A percentile compares a stretch with the other conserved stretches of the same genome.
These are phyloP conservation scores for Discoglossus pictus DNA, from an alignment of 2,797 vertebrate species.

Conservation along the genomic window DNA sequence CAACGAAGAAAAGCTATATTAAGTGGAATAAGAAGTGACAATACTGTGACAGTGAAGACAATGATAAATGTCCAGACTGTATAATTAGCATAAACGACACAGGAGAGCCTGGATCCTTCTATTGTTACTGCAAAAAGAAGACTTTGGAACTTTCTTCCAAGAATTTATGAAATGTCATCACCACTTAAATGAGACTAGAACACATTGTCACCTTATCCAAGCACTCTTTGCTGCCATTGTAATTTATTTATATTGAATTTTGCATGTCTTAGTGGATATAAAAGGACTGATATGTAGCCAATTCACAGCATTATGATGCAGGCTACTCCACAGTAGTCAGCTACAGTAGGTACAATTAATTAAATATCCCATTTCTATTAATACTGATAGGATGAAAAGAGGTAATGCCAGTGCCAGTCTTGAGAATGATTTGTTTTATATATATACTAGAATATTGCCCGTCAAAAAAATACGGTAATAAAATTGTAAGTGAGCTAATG, in stretches of 20 bases:
- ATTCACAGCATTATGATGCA: background rate
- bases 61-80: conserved; percentile 24
- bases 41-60: conserved; percentile 22
- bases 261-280: conserved; percentile 5
- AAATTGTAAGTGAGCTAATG: no score
- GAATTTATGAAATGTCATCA: conserved; percentile 41
- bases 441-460: no score
- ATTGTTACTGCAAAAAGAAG: conserved; percentile 26
- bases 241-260: conserved; percentile 37
- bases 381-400: no score
- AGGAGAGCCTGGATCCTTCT: conserved; percentile 3
- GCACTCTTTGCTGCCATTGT: conserved; percentile 24
- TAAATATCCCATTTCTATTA: no score
- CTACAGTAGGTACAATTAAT: no score
- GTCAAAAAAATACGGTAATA: no score
- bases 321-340: background rate
- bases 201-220: conserved; percentile 25
- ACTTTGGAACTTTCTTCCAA: conserved; percentile 27
- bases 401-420: no score
- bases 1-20: conserved; percentile 40
- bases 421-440: no score
- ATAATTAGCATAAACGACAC: conserved; percentile 34
- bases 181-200: conserved; percentile 21
- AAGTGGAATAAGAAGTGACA: conserved; percentile 42
- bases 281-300: conserved; percentile 6